Evolutionary conservation across 2,888 invertebrate species (phyloP).

Genomic region (Mythimna albipuncta): DNA sequence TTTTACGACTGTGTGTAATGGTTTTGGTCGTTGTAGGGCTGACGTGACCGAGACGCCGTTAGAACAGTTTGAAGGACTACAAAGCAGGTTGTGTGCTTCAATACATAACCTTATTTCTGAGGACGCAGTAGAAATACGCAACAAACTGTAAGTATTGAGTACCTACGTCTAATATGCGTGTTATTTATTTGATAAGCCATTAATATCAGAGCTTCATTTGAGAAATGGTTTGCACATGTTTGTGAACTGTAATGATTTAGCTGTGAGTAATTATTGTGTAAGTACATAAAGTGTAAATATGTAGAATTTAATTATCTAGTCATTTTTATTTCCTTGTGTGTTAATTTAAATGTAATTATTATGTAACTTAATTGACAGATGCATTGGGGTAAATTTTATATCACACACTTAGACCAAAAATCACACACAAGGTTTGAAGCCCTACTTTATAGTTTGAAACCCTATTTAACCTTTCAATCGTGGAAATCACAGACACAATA

Average conservation of each 20-base stretch:
- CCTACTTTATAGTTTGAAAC: too few relatives aligned
- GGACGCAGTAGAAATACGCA: slow-evolving; percentile 84
- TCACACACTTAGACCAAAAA: too few relatives aligned
- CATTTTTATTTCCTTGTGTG: background rate
- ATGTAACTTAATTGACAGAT: background rate
- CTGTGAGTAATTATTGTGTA: background rate
- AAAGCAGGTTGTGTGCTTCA: slow-evolving; percentile 81
- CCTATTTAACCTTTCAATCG: too few relatives aligned
- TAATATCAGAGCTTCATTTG: background rate
- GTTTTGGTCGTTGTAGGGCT: slow-evolving; percentile 76
- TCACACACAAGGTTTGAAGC: too few relatives aligned
- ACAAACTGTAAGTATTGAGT: slow-evolving; percentile 78
- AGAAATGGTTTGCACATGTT: background rate
- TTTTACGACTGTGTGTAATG: slow-evolving; percentile 57
- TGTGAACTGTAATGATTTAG: background rate
- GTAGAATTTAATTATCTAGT: too few relatives aligned
- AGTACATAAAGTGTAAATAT: background rate
- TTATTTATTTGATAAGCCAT: slow-evolving; percentile 13
- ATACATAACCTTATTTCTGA: slow-evolving; percentile 83
- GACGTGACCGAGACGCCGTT: slow-evolving; percentile 82
- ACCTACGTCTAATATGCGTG: slow-evolving; percentile 19
- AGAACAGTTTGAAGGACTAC: slow-evolving; percentile 83
- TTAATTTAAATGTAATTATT: background rate
- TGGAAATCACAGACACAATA: too few relatives aligned
- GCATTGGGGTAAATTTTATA: background rate